A percentile compares a stretch with the other conserved stretches of the same genome.
phyloP scores from a whole-genome alignment of 1,140 invertebrate genomes.

The Pogonomyrmex barbatus region DNA sequence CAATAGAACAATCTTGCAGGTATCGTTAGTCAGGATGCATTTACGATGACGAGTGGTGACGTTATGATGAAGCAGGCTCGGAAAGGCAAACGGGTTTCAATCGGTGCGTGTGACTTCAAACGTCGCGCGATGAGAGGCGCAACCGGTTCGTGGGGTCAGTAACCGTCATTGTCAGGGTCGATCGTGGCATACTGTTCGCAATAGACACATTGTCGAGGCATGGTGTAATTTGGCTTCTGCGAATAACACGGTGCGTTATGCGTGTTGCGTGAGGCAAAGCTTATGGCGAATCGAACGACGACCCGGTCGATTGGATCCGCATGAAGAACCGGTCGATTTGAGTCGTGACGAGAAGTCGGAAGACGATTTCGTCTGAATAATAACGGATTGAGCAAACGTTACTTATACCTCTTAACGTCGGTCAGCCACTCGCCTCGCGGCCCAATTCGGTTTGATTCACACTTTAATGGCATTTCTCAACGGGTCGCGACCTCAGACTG shows the following conservation, averaged over 20 bases:
- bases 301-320: not conserved
- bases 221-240: constrained; percentile 28
- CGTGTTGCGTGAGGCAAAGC: no score
- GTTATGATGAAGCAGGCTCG: constrained; percentile 22
- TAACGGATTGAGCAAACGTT: constrained; percentile 50
- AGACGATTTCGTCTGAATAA: constrained; percentile 39
- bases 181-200: not conserved
- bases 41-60: not conserved
- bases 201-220: constrained; percentile 38
- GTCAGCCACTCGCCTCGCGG: constrained; percentile 14
- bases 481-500: constrained; percentile 15
- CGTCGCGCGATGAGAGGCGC: constrained; percentile 44
- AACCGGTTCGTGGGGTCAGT: constrained; percentile 69
- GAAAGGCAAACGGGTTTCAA: constrained; percentile 50
- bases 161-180: constrained; percentile 74
- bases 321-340: not conserved
- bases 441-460: constrained; percentile 41
- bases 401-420: constrained; percentile 45
- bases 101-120: constrained; percentile 32
- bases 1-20: not conserved
- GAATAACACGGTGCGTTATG: not conserved
- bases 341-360: constrained; percentile 46
- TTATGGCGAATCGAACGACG: not conserved
- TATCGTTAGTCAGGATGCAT: not conserved
- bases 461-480: constrained; percentile 46